A percentile compares a stretch with the other conserved stretches of the same genome.
These are phyloP conservation scores for Drosophila trichaetosa DNA, from an alignment of 2,888 invertebrate species.

Conservation along the genomic window DNA sequence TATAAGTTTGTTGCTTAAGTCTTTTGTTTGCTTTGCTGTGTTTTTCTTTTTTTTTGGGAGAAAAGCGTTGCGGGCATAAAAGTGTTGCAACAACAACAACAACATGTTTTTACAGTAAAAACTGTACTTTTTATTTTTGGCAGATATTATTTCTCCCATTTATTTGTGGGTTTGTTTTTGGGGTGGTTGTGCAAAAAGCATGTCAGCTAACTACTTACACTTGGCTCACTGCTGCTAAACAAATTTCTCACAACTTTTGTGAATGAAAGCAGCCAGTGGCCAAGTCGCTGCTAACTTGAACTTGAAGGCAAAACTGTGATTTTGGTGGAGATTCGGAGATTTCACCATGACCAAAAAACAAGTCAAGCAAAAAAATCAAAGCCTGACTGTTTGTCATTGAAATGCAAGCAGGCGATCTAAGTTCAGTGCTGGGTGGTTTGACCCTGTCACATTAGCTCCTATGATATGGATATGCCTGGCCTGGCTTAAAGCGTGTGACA, in stretches of 20 bases:
- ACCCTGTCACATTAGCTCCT: constrained; percentile 70
- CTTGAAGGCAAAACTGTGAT: constrained; percentile 34
- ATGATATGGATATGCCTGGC: constrained; percentile 67
- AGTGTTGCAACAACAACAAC: constrained; percentile 25
- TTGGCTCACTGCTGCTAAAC: constrained; percentile 48
- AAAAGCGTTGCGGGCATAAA: constrained; percentile 44
- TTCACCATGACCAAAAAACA: constrained; percentile 63
- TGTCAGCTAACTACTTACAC: constrained; percentile 47
- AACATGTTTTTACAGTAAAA: constrained; percentile 35
- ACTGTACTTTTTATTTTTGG: constrained; percentile 8
- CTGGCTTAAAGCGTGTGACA: constrained; percentile 43
- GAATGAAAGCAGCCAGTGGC: constrained; percentile 39
- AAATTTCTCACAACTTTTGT: constrained; percentile 47
- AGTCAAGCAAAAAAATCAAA: constrained; percentile 3
- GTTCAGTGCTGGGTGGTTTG: constrained; percentile 51
- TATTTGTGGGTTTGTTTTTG: constrained; percentile 12
- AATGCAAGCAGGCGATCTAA: constrained; percentile 41
- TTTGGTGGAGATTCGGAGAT: constrained; percentile 51
- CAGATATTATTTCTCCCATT: constrained; percentile 5
- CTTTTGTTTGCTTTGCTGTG: constrained; percentile 51
- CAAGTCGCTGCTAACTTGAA: constrained; percentile 1
- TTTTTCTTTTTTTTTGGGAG: constrained; percentile 37
- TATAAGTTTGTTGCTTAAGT: constrained; percentile 68
- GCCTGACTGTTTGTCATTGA: constrained; percentile 55
- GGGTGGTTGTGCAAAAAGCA: constrained; percentile 39